phyloP scores from a whole-genome alignment of 2,113 vertebrate genomes.

The Paedocypris sp. region DNA sequence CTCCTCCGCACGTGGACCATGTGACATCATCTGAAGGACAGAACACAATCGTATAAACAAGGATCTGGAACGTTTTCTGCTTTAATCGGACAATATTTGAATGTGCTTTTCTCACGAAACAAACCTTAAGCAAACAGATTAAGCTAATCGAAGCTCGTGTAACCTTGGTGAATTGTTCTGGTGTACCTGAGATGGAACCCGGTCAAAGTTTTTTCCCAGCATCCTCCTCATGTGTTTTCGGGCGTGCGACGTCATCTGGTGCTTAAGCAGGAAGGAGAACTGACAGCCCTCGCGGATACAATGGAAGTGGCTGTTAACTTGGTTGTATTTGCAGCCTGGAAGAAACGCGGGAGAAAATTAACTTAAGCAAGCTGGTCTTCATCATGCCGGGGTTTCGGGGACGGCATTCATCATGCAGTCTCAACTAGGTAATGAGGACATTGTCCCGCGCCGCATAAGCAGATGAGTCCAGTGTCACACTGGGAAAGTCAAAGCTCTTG shows the following conservation, averaged over 20 bases:
- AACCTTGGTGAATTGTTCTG: no score
- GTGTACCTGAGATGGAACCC: conserved; percentile 85
- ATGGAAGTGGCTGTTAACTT: conserved; percentile 98
- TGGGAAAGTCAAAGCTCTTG: conserved; percentile 58
- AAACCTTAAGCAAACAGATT: no score
- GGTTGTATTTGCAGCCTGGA: conserved; percentile 95
- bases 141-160: no score
- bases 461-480: conserved; percentile 56
- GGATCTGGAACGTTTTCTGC: no score
- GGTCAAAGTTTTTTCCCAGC: conserved; percentile 96
- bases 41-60: no score
- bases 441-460: conserved; percentile 23
- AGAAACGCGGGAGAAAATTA: conserved; percentile 11
- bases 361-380: conserved; percentile 4
- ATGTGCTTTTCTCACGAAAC: no score
- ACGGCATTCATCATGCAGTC: conserved; percentile 2
- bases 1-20: conserved; percentile 53
- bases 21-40: conserved; percentile 55
- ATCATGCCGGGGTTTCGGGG: conserved; percentile 3
- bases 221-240: conserved; percentile 98
- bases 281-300: conserved; percentile 96
- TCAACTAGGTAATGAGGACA: conserved; percentile 26
- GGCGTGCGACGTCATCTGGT: conserved; percentile 98
- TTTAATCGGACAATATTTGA: no score
- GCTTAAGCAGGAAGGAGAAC: conserved; percentile 98